These are phyloP conservation scores for Antheraea yamamai DNA, from an alignment of 2,888 invertebrate genomes.

Conservation along the genomic window DNA sequence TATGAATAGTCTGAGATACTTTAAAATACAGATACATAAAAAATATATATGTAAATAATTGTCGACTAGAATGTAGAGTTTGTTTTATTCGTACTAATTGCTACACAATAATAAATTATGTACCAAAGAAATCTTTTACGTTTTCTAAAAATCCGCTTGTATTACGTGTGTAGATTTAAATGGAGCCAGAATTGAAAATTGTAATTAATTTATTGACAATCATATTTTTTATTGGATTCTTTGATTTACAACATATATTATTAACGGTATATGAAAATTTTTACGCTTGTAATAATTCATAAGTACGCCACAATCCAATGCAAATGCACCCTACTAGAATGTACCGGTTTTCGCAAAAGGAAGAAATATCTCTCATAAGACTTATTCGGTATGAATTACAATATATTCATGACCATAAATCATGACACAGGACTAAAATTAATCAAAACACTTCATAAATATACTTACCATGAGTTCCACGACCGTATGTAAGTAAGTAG, in stretches of 20 bases:
- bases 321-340: neutral
- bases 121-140: no score
- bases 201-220: no score
- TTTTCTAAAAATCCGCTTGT: no score
- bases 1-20: no score
- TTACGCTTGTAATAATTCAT: neutral
- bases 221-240: neutral
- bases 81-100: no score
- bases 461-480: neutral
- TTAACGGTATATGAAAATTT: slow-evolving; percentile 1
- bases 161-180: no score
- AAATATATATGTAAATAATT: no score
- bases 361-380: neutral
- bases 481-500: neutral
- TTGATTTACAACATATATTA: neutral
- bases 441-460: neutral
- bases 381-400: neutral
- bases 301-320: neutral
- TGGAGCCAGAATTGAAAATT: no score
- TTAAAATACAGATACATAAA: no score
- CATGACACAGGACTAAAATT: neutral
- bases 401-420: slow-evolving; percentile 6
- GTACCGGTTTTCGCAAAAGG: slow-evolving; percentile 2
- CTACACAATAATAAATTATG: no score
- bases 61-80: no score